Evolutionary conservation across 2,797 vertebrate species (phyloP).

Genomic region (Dromococcyx pavoninus): DNA sequence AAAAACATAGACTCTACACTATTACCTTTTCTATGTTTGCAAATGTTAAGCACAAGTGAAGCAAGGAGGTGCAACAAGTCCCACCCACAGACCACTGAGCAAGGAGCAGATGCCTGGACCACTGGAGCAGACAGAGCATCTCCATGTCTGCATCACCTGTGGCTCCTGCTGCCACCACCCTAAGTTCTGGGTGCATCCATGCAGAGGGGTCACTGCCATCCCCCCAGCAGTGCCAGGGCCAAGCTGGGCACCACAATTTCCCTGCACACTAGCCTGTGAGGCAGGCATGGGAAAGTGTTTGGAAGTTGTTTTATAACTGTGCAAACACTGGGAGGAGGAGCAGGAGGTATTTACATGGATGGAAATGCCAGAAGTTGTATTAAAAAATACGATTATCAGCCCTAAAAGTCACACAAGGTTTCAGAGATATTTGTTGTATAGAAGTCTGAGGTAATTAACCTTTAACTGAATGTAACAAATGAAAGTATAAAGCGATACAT

Average conservation of each 20-base stretch:
- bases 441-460: not conserved
- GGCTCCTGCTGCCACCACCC: too few relatives aligned
- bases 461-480: not conserved
- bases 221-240: too few relatives aligned
- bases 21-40: not conserved
- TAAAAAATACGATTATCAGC: not conserved
- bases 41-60: not conserved
- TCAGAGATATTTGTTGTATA: not conserved
- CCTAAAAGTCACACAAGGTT: not conserved
- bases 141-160: too few relatives aligned
- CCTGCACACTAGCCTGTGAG: accelerated
- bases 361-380: not conserved
- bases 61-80: not conserved
- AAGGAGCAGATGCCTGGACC: not conserved
- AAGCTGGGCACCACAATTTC: accelerated
- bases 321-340: not conserved
- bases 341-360: not conserved
- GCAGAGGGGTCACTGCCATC: too few relatives aligned
- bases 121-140: not conserved
- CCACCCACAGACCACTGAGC: not conserved
- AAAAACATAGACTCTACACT: not conserved
- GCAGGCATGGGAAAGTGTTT: too few relatives aligned
- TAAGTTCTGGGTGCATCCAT: too few relatives aligned
- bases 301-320: not conserved
- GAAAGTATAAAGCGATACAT: not conserved